phyloP scores from a whole-genome alignment of 2,888 invertebrate genomes.

The Netelia virgata region DNA sequence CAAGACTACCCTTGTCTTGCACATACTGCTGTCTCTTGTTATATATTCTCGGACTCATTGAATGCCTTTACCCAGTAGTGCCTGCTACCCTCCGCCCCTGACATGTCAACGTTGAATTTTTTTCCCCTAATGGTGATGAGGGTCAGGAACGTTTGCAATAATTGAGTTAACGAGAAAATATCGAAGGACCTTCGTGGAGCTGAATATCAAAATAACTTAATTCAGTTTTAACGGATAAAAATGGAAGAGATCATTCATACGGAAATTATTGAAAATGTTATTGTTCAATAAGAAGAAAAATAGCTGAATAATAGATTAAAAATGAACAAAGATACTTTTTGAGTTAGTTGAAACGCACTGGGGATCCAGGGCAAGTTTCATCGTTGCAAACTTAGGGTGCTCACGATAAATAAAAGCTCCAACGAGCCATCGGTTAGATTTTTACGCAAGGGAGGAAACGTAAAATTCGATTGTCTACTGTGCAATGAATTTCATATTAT shows the following conservation, averaged over 20 bases:
- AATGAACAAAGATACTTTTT: too few relatives aligned
- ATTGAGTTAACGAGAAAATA: background rate
- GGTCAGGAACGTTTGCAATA: too few relatives aligned
- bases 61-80: slow-evolving; percentile 45
- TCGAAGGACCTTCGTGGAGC: background rate
- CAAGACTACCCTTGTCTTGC: slow-evolving; percentile 55
- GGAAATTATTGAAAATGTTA: background rate
- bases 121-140: background rate
- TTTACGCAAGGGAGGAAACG: background rate
- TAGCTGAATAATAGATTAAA: too few relatives aligned
- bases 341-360: too few relatives aligned
- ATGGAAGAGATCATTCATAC: background rate
- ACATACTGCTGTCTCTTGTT: slow-evolving; percentile 42
- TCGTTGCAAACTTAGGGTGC: too few relatives aligned
- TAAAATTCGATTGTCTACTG: background rate
- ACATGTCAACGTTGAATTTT: background rate
- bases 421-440: background rate
- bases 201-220: background rate
- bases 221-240: background rate
- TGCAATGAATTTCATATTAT: background rate
- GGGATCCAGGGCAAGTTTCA: too few relatives aligned
- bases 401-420: background rate
- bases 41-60: slow-evolving; percentile 62
- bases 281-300: background rate
- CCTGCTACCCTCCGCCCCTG: background rate